Evolutionary conservation across 2,113 vertebrate genomes (phyloP), one percentile per base, ranked within the genome.

Genomic region (Beaufortia kweichowensis): DNA sequence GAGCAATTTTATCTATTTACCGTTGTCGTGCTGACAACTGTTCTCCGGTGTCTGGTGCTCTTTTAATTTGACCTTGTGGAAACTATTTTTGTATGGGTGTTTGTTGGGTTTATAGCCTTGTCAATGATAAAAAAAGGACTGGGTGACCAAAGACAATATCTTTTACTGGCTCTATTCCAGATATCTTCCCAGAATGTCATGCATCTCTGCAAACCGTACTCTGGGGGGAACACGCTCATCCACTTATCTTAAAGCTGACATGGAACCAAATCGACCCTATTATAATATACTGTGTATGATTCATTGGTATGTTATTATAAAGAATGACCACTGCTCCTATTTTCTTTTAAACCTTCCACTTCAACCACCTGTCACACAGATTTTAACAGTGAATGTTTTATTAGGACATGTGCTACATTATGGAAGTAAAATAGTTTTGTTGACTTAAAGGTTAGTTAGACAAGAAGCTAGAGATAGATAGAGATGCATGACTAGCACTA

Each of bases 1-100:
- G 21, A 71, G 66, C 11, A 33, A 28, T 15, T 69, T 35, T 35
- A 55, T 69, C 29, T n/a, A 19, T 60, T 76, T 66, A 59, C 43
- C 76, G 29, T 77, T 66, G 23, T 74, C 24, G 2, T 28, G 17
- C 2, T 53, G 72, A 79, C 71, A 81, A 70, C 68, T 7, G 67
- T 23, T 50, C 11, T 17, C 46, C 55, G 17, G 28, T 50, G 72
- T 35, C 79, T 74, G 55, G 64, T 31, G 21, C 33, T 9, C n/a
- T 56, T 80, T 57, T 68, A 48, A 19, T 41, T 24, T 82, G 80
- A 82, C 82, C 82, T 82, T 77, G 78, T 55, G 31, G 68, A 68
- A 53, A 75, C 76, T 81, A 82, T 85, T 77, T 80, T 63, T 71
- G 55, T 82, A 21, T 55, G 19, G 6, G 46, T 0, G 19, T 69